A percentile compares a stretch with the other conserved stretches of the same genome.
Evolutionary conservation across 2,113 vertebrate genomes (phyloP).

Genomic region (Capreolus pygargus): DNA sequence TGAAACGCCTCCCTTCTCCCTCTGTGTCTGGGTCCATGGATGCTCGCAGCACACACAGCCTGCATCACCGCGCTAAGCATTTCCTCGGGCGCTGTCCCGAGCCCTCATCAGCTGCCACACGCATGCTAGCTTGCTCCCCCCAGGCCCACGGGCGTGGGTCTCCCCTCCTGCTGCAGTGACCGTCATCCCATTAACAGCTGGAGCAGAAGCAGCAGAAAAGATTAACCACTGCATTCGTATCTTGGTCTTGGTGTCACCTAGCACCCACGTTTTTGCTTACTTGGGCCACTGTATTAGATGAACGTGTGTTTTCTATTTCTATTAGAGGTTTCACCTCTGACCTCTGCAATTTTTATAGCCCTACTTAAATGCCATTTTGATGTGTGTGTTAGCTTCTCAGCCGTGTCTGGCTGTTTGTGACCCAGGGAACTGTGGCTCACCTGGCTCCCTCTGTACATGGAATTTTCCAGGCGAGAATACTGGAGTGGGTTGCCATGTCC

Average conservation of each 20-base stretch:
- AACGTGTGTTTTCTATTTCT: not conserved
- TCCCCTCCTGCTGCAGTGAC: rapidly evolving
- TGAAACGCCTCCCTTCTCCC: not conserved
- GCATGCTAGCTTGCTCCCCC: rapidly evolving
- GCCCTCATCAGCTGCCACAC: rapidly evolving
- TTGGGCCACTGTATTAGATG: not conserved
- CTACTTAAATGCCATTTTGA: not conserved
- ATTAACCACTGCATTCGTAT: not conserved
- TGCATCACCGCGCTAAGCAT: rapidly evolving
- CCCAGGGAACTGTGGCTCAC: not conserved
- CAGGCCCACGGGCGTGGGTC: rapidly evolving
- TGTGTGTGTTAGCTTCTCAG: not conserved
- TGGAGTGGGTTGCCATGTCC: not conserved
- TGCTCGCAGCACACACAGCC: not conserved
- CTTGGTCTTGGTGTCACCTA: not conserved
- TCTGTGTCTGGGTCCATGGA: too few relatives aligned
- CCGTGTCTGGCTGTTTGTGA: not conserved
- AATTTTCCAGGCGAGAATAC: not conserved
- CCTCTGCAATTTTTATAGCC: not conserved
- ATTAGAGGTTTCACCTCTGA: not conserved
- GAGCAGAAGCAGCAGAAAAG: not conserved
- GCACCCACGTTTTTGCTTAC: not conserved
- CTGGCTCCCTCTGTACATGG: not conserved
- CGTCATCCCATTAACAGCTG: too few relatives aligned
- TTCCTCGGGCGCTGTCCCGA: rapidly evolving